Evolutionary conservation across 2,113 vertebrate genomes (phyloP), one percentile per base, ranked within the genome.

Genomic region (Erythrocercus mccallii): DNA sequence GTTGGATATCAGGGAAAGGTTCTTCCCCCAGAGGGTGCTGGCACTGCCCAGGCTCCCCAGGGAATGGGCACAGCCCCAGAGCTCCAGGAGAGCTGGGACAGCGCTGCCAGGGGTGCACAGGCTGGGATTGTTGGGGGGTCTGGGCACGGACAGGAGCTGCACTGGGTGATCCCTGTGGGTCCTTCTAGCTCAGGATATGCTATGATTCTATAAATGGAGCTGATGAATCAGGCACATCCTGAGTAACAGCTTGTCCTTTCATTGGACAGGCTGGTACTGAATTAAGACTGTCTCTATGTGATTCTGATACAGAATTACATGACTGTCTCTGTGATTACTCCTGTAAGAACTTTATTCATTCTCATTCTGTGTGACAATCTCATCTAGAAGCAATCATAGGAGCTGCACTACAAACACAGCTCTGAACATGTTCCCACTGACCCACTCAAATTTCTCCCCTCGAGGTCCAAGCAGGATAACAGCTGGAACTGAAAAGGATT

Each of bases 1-100:
- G 48, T 0, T 11, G 56, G 47, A 0, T 4, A 0, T 22, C 4
- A 35, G 25, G 45, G 51, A 15, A 44, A 50, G 56, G 23, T 15
- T 35, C 40, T 17, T 17, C 30, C 65, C 44, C 30, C 85, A 31
- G 65, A 64, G 40, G 62, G 30, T 42, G 48, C 19, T 48, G 64
- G 65, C 64, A 30, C 38, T 61, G 47, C 19, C 6, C 73, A 78
- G 72, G 62, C 62, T 77, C 18, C 84, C 54, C 54, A 70, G 64
- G 37, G 27, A 35, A 25, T 22, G 44, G 62, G 22, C 45, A 28
- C 15, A 0, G 54, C 45, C 31, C 62, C 57, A 73, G 48, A 84
- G 48, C 81, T 54, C n/a, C 22, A 84, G 57, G 30, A n/a, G 53
- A 6, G n/a, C n/a, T n/a, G n/a, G n/a, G n/a, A n/a, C 40, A 80